phyloP scores from a whole-genome alignment of 2,797 vertebrate genomes.

The Ceryle rudis region DNA sequence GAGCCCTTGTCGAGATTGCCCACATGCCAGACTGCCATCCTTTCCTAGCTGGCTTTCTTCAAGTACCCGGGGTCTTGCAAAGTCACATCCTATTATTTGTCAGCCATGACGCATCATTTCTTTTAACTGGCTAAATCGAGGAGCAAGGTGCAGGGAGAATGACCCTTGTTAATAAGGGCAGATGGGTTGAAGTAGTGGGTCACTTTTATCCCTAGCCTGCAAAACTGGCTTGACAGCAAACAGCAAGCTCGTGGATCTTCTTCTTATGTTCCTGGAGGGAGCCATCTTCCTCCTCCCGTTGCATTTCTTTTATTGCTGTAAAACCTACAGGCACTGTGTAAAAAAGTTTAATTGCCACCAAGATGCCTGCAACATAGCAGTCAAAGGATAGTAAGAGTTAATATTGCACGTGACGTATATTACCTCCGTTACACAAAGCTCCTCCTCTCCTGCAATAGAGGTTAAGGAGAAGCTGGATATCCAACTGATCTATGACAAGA shows the following conservation, averaged over 20 bases:
- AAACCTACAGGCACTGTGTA: neutral
- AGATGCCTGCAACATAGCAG: neutral
- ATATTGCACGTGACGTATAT: fast-evolving
- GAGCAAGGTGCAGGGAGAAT: neutral
- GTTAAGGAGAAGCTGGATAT: neutral
- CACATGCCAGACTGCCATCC: neutral
- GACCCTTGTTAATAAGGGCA: neutral
- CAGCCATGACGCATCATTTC: neutral
- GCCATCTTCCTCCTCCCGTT: neutral
- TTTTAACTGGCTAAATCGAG: constrained; percentile 6
- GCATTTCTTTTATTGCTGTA: neutral
- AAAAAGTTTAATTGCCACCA: neutral
- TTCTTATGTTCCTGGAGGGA: neutral
- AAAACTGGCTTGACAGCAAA: neutral
- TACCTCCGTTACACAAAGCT: neutral
- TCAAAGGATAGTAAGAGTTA: neutral
- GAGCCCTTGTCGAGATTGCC: neutral
- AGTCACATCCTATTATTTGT: constrained; percentile 6
- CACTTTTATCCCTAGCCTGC: neutral
- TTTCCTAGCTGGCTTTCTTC: neutral
- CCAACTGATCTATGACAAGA: neutral
- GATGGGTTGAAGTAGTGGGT: neutral
- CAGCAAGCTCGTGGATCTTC: neutral
- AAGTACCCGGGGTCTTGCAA: neutral
- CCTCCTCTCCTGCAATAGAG: neutral